Evolutionary conservation across 1,140 invertebrate genomes (phyloP).

Genomic region (Drosophila nikananu): DNA sequence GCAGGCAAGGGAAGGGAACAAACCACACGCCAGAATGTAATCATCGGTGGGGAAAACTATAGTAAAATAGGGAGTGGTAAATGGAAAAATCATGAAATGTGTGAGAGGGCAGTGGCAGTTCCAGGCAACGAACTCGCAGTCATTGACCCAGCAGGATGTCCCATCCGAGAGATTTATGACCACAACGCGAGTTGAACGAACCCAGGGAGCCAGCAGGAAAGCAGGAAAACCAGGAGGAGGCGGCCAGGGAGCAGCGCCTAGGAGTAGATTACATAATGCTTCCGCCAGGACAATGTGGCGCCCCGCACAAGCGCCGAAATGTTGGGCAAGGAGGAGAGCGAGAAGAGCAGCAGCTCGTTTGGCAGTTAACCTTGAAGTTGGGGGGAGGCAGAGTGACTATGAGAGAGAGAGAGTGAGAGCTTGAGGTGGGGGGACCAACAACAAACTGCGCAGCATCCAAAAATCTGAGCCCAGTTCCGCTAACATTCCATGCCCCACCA

Average conservation of each 20-base stretch:
- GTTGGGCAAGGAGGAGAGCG: conserved; percentile 33
- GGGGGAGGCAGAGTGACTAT: not conserved
- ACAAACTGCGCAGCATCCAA: conserved; percentile 70
- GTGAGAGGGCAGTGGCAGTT: not conserved
- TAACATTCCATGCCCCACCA: conserved; percentile 57
- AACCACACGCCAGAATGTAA: conserved; percentile 58
- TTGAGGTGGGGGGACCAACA: conserved; percentile 14
- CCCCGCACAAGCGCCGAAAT: conserved; percentile 45
- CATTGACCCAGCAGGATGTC: conserved; percentile 43
- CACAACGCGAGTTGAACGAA: conserved; percentile 66
- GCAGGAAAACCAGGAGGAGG: conserved; percentile 14
- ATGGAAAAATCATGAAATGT: conserved; percentile 10
- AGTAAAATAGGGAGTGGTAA: conserved; percentile 40
- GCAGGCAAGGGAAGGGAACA: conserved; percentile 9
- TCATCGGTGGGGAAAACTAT: conserved; percentile 45
- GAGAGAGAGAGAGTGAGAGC: too few relatives aligned
- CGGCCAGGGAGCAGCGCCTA: not conserved
- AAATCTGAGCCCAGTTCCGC: conserved; percentile 24
- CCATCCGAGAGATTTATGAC: conserved; percentile 62
- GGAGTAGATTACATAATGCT: conserved; percentile 60
- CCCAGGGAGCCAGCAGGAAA: conserved; percentile 37
- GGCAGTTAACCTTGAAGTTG: conserved; percentile 79
- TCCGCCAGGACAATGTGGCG: conserved; percentile 41
- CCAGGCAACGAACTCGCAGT: conserved; percentile 68
- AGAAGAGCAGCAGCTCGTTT: not conserved